These are phyloP conservation scores for Oreochromis grahami DNA, from an alignment of 2,797 vertebrate genomes.

Conservation along the genomic window DNA sequence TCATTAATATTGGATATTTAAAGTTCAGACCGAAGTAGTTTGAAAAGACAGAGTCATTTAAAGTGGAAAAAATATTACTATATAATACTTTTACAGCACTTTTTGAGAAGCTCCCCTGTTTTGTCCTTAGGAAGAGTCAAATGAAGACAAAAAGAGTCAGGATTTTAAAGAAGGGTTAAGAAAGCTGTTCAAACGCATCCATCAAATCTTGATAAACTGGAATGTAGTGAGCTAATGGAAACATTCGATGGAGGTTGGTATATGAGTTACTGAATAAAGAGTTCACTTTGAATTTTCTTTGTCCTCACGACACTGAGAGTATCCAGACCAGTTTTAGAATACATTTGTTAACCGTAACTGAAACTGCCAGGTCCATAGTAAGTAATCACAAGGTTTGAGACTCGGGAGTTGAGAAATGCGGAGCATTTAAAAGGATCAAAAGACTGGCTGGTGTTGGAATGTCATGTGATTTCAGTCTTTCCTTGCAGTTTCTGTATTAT, in stretches of 20 bases:
- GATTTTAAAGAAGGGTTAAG: not conserved
- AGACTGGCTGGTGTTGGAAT: not conserved
- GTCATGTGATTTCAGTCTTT: conserved; percentile 39
- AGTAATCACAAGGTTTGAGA: conserved; percentile 23
- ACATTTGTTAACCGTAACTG: not conserved
- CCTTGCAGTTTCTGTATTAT: not conserved
- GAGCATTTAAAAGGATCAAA: conserved; percentile 1
- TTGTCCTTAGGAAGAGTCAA: not conserved
- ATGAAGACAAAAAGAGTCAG: not conserved
- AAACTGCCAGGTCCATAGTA: not conserved
- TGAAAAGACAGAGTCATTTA: not conserved
- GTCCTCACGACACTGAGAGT: not conserved
- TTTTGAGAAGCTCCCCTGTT: not conserved
- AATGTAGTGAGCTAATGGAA: not conserved
- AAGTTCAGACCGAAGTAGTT: not conserved
- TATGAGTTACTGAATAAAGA: not conserved
- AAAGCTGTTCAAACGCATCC: not conserved
- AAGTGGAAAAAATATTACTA: not conserved
- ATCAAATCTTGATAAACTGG: not conserved
- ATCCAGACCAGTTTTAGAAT: not conserved
- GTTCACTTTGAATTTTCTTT: not conserved
- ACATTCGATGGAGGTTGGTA: not conserved
- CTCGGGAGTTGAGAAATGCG: conserved; percentile 6
- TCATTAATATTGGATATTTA: not conserved
- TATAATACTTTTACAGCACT: not conserved